Base-by-base conservation (phyloP, 1,140 invertebrate species). In the Harpegnathos saltator region DNA sequence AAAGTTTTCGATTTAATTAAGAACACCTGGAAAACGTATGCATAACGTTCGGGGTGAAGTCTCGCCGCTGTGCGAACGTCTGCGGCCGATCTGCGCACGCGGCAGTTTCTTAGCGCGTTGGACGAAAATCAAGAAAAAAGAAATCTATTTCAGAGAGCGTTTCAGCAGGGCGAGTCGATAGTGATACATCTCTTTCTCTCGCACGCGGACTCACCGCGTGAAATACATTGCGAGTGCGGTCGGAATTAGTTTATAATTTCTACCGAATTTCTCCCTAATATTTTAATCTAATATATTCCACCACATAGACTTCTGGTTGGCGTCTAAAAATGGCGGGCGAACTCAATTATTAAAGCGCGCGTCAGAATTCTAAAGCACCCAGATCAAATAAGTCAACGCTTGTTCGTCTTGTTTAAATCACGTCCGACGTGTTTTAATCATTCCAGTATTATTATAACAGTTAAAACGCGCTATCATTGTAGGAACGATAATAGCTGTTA, bases 321-420 rank as follows among this genome's bases (percentile, higher is more conserved):
- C 26, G 68, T 77, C 86, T 80, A 85, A 82, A 80, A 87, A 88
- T 88, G n/a, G 88, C 65, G 33, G 38, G 38, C 56, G n/a, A 56
- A 61, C 24, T 88, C 54, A 88, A 88, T 88, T 77, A 88, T 88
- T 88, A 50, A 88, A 22, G 19, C 83, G 65, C 74, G 86, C 87
- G 87, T 88, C 87, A 88, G 87, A 88, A 88, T 88, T 82, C 56
- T 69, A 77, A 26, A 88, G 66, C 58, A 82, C 11, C 58, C 56
- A 52, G 81, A 85, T 88, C 65, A 88, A 88, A 85, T 88, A 88
- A 88, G 86, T 87, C 86, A 84, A 61, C 77, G 77, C 65, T 84
- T n/a, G n/a, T n/a, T 74, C 59, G 75, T 61, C 86, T 87, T 74
- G 61, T 77, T 59, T 77, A 82, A 82, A 82, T 80, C 33, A 48